Percentiles rank a stretch among this genome's conserved stretches.
Conservation (phyloP, 2,888 invertebrate genomes). For the Dryocosmus kuriphilus region DNA sequence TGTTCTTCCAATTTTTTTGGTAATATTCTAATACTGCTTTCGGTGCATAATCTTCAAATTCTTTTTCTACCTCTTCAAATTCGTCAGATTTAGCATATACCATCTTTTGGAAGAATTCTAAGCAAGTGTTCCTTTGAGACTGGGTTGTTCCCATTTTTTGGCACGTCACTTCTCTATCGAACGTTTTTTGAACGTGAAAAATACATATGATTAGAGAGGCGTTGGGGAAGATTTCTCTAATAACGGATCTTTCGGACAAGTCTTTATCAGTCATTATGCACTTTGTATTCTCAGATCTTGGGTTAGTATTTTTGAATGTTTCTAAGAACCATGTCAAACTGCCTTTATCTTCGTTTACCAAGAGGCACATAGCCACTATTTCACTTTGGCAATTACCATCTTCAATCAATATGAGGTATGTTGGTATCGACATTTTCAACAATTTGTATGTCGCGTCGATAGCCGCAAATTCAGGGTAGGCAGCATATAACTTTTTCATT, state of each 20-base stretch:
- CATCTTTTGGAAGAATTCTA: not conserved
- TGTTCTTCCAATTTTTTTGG: not conserved
- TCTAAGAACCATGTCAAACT: too few species aligned
- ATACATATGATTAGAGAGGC: not conserved
- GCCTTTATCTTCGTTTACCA: too few species aligned
- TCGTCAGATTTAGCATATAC: not conserved
- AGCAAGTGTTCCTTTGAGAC: not conserved
- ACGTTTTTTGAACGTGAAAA: not conserved
- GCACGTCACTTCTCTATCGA: not conserved
- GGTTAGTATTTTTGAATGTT: not conserved
- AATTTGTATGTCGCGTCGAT: not conserved
- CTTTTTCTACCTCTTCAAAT: not conserved
- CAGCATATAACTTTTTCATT: not conserved
- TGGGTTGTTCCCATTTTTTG: not conserved
- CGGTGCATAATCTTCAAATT: not conserved
- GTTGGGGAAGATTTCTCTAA: too few species aligned
- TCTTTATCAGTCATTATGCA: not conserved
- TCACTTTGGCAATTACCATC: too few species aligned
- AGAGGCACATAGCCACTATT: too few species aligned
- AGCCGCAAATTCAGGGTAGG: not conserved
- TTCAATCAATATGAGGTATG: too few species aligned
- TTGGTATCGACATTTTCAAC: not conserved
- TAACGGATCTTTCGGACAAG: not conserved
- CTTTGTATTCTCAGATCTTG: not conserved
- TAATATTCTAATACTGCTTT: not conserved